phyloP scores from a whole-genome alignment of 37 sponge, comb jelly and placozoan species.

The Cliona cf. orientalis region DNA sequence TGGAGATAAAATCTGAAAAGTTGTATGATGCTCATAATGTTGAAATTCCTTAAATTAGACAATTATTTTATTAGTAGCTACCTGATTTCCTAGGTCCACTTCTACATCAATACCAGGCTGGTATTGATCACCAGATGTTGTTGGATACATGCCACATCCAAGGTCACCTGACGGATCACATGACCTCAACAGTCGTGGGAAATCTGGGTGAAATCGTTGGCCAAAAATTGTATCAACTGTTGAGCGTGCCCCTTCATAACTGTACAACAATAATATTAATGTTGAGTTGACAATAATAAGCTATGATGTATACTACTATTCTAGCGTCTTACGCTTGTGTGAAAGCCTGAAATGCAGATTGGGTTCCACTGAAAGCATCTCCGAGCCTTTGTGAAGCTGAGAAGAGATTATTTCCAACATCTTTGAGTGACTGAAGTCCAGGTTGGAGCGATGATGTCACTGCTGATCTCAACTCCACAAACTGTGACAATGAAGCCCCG shows the following conservation, averaged over 20 bases:
- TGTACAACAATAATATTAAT: conserved; percentile 12
- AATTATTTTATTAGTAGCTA: no score
- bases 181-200: conserved; percentile 55
- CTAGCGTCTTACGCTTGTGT: conserved; percentile 43
- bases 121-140: conserved; percentile 49
- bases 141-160: conserved; percentile 85
- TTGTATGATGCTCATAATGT: background rate
- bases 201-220: conserved; percentile 57
- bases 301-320: background rate
- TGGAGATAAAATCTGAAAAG: conserved; percentile 65
- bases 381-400: background rate
- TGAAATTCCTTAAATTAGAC: no score
- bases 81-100: no score
- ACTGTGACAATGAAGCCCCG: background rate
- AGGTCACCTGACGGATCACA: conserved; percentile 40
- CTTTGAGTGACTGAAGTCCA: conserved; percentile 15
- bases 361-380: conserved; percentile 18
- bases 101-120: conserved; percentile 52
- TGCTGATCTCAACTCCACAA: conserved; percentile 2
- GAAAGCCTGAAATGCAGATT: conserved; percentile 17
- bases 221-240: conserved; percentile 77
- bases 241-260: conserved; percentile 65
- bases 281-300: background rate
- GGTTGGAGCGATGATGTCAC: conserved; percentile 23
- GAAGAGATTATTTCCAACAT: conserved; percentile 16